Evolutionary conservation across 2,888 invertebrate species (phyloP), one percentile per base, ranked within the genome.

Genomic region (Microctonus brassicae): DNA sequence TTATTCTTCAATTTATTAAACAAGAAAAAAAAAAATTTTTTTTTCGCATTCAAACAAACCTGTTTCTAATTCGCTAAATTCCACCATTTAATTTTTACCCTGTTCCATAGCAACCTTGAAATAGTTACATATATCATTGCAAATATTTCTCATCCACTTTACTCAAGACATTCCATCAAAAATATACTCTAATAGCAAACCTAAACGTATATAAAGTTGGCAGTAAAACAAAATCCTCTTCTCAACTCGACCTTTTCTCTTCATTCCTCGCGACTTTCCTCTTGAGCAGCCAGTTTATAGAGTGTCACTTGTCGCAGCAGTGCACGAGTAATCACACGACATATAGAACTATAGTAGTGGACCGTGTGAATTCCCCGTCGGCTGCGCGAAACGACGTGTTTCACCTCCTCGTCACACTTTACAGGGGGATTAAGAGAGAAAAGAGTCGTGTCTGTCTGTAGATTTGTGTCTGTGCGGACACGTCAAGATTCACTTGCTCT

Each of bases 321-420:
- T 39, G n/a, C 39, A 39, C 39, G 11, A 39, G 39, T n/a, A 39
- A 39, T 39, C 39, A 39, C 39, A 39, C 39, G 39, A 39, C 57
- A 57, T 29, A 29, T 57, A 26, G 57, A 57, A 57, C 79, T 76
- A 39, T 39, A 13, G 80, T 83, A 83, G 80, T 80, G 77, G 79
- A 79, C 80, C 84, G 82, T 82, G 82, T 80, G 83, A 85, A 86
- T 84, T 82, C 83, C 79, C 76, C 29, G 77, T 77, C 78, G 72
- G 77, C 39, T 17, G 76, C 75, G 75, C 72, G 77, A 79, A 78
- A 80, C 75, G 77, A 75, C 74, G 73, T 78, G 71, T 75, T 75
- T 75, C 73, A 73, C 69, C 68, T 63, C 70, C 66, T 73, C 72
- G 74, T 72, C 58, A 70, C 70, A 73, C 69, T 69, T 63, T 57